Base-by-base conservation (phyloP, 2,888 invertebrate species). In the Malthinus seriepunctatus region DNA sequence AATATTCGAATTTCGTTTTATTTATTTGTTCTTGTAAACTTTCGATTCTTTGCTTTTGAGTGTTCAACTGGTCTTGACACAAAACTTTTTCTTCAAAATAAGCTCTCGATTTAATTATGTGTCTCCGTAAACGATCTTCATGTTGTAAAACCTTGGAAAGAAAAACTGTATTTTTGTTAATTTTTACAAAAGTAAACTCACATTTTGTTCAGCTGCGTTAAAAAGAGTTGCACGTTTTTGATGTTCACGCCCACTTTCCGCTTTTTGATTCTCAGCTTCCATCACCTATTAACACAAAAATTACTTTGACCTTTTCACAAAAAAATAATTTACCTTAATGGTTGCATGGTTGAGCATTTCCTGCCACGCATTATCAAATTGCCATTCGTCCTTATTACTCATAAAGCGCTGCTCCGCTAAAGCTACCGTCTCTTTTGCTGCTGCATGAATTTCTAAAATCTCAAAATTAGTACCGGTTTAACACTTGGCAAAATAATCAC, bases 281-380 rank as follows among this genome's bases (percentile, higher is more conserved):
- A 91, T 94, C 23, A 96, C 93, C 90, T 90, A 69, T 12, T 37
- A 37, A 15, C 7, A 35, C 11, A 42, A 11, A 44, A 11, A n/a
- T n/a, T n/a, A n/a, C n/a, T n/a, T n/a, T n/a, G n/a, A n/a, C n/a
- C n/a, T n/a, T n/a, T n/a, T n/a, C n/a, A n/a, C n/a, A n/a, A n/a
- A n/a, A n/a, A n/a, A n/a, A n/a, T n/a, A n/a, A 14, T 33, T 39
- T 73, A 91, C 92, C 86, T 95, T 93, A 74, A 93, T 90, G 60
- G 95, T 95, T 63, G 95, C 95, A 83, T 95, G 94, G 81, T 96
- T 97, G 62, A 97, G 85, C 86, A 95, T 94, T 80, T 97, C 97
- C 80, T 97, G 97, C 96, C 96, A 96, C 69, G 95, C 95, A 80
- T 90, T 91, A 80, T 96, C 95, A 78, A 97, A 95, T 77, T 93